Percentiles rank a stretch among this genome's conserved stretches.
phyloP scores from a whole-genome alignment of 1,140 invertebrate species.

The Apis florea region DNA sequence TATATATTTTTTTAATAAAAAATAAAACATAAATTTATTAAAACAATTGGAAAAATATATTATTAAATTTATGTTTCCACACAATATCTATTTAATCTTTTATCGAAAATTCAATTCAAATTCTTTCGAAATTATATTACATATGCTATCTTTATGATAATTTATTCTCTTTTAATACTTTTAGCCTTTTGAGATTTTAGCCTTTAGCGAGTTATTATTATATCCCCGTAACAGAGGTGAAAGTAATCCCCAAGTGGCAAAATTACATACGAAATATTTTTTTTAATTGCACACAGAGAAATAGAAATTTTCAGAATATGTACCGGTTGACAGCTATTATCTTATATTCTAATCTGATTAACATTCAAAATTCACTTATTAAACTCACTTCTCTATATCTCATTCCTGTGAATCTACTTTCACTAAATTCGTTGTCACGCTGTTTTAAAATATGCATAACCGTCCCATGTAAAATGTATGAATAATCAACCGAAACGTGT shows the following conservation, averaged over 20 bases:
- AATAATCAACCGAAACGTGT: not conserved
- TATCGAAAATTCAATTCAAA: not conserved
- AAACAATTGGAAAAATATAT: no score
- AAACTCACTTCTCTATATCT: not conserved
- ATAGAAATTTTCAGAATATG: not conserved
- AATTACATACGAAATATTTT: not conserved
- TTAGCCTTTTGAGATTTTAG: no score
- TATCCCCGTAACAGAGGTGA: not conserved
- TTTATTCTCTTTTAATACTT: not conserved
- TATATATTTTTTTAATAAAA: no score
- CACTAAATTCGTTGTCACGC: not conserved
- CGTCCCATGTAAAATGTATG: not conserved
- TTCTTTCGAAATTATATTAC: not conserved
- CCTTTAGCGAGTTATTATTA: not conserved
- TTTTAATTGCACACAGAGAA: not conserved
- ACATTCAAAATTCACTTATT: not conserved
- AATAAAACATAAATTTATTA: no score
- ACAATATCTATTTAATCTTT: not conserved
- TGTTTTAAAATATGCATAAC: not conserved
- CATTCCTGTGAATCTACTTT: conserved; percentile 4
- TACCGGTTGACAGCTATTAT: not conserved
- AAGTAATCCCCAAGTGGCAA: not conserved
- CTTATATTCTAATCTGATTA: no score
- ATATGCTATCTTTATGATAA: not conserved
- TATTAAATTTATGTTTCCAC: no score